Conservation (phyloP, 53 echinoderm and acorn worm genomes). For the Arbacia lixula region DNA sequence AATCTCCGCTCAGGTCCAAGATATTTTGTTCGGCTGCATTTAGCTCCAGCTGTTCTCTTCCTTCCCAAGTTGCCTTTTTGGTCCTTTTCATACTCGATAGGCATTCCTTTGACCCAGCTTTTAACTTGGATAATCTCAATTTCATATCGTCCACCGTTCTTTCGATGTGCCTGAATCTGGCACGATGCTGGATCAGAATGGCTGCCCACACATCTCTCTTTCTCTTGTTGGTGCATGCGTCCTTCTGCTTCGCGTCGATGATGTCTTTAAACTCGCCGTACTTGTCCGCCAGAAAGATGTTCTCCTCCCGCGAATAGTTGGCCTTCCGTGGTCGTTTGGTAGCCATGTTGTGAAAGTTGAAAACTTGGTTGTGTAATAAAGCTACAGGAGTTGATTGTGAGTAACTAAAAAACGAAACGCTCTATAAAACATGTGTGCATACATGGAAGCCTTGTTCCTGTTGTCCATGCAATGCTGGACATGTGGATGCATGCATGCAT, state of each 20-base stretch:
- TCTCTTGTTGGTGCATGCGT: background rate
- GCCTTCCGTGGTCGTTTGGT: conserved; percentile 7
- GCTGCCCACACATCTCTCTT: background rate
- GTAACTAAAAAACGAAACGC: too few species aligned
- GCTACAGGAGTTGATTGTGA: too few species aligned
- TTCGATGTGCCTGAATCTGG: background rate
- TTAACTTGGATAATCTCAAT: background rate
- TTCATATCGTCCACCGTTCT: background rate
- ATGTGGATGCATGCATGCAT: too few species aligned
- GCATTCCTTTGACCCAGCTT: background rate
- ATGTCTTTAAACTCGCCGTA: background rate
- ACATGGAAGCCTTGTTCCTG: too few species aligned
- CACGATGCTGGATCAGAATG: background rate
- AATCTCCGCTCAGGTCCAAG: background rate
- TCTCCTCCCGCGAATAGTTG: background rate
- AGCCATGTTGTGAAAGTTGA: background rate
- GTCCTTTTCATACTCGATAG: background rate
- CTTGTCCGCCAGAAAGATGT: background rate
- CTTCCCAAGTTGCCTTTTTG: background rate
- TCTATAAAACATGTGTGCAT: too few species aligned
- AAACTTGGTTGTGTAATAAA: too few species aligned
- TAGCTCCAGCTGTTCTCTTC: background rate
- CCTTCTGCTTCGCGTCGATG: background rate
- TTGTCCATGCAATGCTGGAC: too few species aligned
- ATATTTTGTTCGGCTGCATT: background rate